A percentile compares a stretch with the other conserved stretches of the same genome.
Evolutionary conservation across 2,797 vertebrate species (phyloP).

Genomic region (Coranthus polyacanthus): DNA sequence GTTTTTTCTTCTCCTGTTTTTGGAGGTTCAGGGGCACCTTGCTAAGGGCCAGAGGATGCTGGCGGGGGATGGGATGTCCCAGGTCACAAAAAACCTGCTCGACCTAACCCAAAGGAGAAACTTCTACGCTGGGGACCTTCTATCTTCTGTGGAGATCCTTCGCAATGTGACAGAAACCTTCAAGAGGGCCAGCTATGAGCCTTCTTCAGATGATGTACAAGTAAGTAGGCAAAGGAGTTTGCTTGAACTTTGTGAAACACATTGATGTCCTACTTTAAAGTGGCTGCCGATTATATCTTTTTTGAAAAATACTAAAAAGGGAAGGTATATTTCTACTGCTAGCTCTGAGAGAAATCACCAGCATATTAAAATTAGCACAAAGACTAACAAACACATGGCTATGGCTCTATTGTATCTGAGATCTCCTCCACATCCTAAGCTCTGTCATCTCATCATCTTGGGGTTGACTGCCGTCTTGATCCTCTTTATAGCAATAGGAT

Average conservation of each 20-base stretch:
- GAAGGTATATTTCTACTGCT: no score
- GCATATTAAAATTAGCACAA: conserved; percentile 48
- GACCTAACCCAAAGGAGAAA: conserved; percentile 98
- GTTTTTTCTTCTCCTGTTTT: conserved; percentile 79
- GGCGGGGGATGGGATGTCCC: conserved; percentile 98
- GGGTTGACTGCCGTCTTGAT: conserved; percentile 75
- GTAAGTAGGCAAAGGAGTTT: conserved; percentile 83
- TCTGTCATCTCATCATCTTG: conserved; percentile 72
- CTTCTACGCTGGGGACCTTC: conserved; percentile 97
- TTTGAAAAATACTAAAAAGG: no score
- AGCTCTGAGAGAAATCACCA: no score
- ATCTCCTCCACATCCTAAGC: conserved; percentile 65
- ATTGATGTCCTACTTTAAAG: not conserved
- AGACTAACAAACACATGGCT: conserved; percentile 36
- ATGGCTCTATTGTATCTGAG: conserved; percentile 63
- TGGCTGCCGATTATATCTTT: no score
- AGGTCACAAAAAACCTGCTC: conserved; percentile 96
- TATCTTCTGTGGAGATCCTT: conserved; percentile 98
- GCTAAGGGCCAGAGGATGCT: conserved; percentile 96
- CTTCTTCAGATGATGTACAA: conserved; percentile 97
- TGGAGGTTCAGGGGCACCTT: conserved; percentile 97
- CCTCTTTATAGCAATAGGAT: conserved; percentile 81
- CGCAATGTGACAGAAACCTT: conserved; percentile 98
- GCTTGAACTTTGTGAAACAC: not conserved
- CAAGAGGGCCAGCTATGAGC: conserved; percentile 97